These are phyloP conservation scores for Nebria brevicollis DNA, from an alignment of 2,888 invertebrate species.

Conservation along the genomic window DNA sequence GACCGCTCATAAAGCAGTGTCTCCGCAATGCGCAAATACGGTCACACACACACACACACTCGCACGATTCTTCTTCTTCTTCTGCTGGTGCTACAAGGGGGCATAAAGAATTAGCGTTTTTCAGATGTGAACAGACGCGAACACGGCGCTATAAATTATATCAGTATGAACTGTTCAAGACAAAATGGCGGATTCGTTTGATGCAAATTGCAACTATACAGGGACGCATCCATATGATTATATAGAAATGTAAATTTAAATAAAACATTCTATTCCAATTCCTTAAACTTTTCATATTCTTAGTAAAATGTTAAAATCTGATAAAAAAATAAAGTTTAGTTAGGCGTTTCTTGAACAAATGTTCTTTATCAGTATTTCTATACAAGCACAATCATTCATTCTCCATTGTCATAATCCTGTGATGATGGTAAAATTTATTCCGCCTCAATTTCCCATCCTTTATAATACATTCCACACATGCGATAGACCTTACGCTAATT, in stretches of 20 bases:
- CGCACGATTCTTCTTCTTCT: background rate
- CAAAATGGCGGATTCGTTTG: conserved; percentile 34
- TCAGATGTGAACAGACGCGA: conserved; percentile 56
- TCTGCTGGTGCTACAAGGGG: conserved; percentile 34
- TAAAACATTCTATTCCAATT: too few relatives aligned
- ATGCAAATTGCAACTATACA: conserved; percentile 20
- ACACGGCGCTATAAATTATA: conserved; percentile 57
- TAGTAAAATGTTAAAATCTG: too few relatives aligned
- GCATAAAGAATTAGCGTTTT: conserved; percentile 56
- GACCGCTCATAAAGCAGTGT: conserved; percentile 12
- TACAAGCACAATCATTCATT: background rate
- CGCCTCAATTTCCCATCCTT: background rate
- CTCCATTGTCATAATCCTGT: background rate
- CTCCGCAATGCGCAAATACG: background rate
- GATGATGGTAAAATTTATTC: background rate
- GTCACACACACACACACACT: conserved; percentile 5
- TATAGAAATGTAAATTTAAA: too few relatives aligned
- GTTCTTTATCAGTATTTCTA: background rate
- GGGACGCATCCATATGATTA: conserved; percentile 11
- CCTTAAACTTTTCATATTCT: too few relatives aligned
- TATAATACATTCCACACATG: background rate
- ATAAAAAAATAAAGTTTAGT: too few relatives aligned
- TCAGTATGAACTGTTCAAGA: conserved; percentile 48
- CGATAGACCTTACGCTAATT: background rate
- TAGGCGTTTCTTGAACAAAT: too few relatives aligned